phyloP scores from a whole-genome alignment of 2,797 vertebrate genomes.

The Thamnophis elegans region DNA sequence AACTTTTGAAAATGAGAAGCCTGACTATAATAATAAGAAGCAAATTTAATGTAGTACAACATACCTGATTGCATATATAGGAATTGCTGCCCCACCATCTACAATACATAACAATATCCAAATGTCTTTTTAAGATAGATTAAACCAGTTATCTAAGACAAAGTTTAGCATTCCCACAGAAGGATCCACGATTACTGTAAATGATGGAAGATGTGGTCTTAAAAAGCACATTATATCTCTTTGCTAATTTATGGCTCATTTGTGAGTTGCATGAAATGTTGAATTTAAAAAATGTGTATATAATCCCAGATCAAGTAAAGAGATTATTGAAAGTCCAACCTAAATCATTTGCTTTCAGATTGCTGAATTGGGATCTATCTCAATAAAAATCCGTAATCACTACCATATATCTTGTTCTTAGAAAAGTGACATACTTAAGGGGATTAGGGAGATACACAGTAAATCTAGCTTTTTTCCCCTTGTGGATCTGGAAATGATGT shows the following conservation, averaged over 20 bases:
- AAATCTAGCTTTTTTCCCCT: neutral
- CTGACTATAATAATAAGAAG: neutral
- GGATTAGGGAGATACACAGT: neutral
- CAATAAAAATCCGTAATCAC: neutral
- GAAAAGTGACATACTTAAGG: neutral
- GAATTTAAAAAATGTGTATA: neutral
- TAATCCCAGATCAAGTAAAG: neutral
- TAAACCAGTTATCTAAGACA: neutral
- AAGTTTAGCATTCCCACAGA: neutral
- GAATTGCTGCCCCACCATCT: neutral
- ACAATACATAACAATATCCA: neutral
- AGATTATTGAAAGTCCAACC: neutral
- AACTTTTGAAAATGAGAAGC: neutral
- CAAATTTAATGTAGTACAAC: neutral
- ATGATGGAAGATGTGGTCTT: neutral
- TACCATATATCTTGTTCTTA: neutral
- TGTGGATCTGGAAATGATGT: neutral
- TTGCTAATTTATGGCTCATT: neutral
- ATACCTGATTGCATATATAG: neutral
- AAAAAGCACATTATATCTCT: neutral
- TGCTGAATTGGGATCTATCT: neutral
- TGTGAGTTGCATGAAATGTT: neutral
- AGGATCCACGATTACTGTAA: neutral
- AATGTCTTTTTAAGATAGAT: neutral
- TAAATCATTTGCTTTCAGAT: neutral